These are phyloP conservation scores for Cyprinodon brontotheroides DNA, from an alignment of 2,113 vertebrate genomes.

Conservation along the genomic window DNA sequence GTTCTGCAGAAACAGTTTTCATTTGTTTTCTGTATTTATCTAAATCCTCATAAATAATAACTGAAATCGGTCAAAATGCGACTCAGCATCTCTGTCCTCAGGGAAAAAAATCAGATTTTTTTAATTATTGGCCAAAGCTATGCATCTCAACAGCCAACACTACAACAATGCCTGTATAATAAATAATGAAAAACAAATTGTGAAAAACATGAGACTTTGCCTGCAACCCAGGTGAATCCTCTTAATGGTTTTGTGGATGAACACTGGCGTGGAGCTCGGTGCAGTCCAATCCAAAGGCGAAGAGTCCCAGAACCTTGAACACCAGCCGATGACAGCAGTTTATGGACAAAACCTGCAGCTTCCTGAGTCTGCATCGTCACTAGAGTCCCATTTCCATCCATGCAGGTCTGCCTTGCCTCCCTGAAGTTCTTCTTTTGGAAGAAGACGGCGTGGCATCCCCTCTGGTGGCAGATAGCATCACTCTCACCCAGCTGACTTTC, in stretches of 20 bases:
- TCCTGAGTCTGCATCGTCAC: slow-evolving; percentile 80
- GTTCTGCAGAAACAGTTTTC: not conserved
- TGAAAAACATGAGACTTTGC: slow-evolving; percentile 55
- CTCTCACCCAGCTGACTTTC: slow-evolving; percentile 62
- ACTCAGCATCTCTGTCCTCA: not conserved
- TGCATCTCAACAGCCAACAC: no score
- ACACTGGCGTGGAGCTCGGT: slow-evolving; percentile 87
- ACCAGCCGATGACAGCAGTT: slow-evolving; percentile 75
- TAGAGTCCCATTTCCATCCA: slow-evolving; percentile 85
- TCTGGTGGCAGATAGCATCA: slow-evolving; percentile 79
- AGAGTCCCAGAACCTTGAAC: slow-evolving; percentile 55
- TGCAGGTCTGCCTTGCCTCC: slow-evolving; percentile 87
- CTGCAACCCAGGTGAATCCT: slow-evolving; percentile 90
- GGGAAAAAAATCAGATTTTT: not conserved
- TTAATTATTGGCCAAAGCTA: not conserved
- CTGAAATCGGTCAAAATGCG: not conserved
- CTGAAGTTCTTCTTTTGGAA: slow-evolving; percentile 82
- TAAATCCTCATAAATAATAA: not conserved
- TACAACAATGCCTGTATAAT: not conserved
- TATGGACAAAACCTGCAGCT: slow-evolving; percentile 81
- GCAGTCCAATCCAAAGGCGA: slow-evolving; percentile 88
- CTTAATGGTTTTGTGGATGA: slow-evolving; percentile 82
- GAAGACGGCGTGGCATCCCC: slow-evolving; percentile 86
- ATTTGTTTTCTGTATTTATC: not conserved
- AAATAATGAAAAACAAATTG: not conserved